phyloP scores from a whole-genome alignment of 2,888 invertebrate species.

The Monoplex corrugatus region DNA sequence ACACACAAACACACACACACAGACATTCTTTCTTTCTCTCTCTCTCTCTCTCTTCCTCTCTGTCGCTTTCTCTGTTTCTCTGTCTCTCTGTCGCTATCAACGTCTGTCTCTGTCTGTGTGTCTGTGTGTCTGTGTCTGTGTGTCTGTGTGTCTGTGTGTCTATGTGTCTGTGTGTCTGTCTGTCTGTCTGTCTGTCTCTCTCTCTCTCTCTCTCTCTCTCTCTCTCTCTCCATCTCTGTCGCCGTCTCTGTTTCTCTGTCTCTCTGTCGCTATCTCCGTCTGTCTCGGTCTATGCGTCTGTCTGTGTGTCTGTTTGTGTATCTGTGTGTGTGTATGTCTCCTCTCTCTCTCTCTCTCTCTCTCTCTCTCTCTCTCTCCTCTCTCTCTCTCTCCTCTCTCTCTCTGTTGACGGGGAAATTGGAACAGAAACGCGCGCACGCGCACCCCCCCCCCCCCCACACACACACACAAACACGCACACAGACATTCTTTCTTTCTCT shows the following conservation, averaged over 20 bases:
- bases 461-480: too few species aligned
- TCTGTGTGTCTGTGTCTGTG: too few species aligned
- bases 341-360: background rate
- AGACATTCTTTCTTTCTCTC: slow-evolving; percentile 17
- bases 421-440: too few species aligned
- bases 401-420: too few species aligned
- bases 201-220: background rate
- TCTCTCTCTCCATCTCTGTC: slow-evolving; percentile 15
- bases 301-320: background rate
- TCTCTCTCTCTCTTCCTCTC: slow-evolving; percentile 22
- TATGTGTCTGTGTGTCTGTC: too few species aligned
- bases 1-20: slow-evolving; percentile 17
- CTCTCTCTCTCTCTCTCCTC: background rate
- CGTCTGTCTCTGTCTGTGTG: too few species aligned
- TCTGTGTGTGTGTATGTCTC: too few species aligned
- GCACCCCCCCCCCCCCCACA: too few species aligned
- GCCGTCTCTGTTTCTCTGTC: background rate
- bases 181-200: background rate
- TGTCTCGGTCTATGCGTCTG: background rate
- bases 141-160: too few species aligned
- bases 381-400: too few species aligned
- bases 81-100: background rate
- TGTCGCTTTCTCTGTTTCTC: slow-evolving; percentile 4
- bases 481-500: too few species aligned
- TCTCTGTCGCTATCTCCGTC: background rate